phyloP scores from a whole-genome alignment of 2,113 vertebrate genomes.

The Aphyosemion australe region DNA sequence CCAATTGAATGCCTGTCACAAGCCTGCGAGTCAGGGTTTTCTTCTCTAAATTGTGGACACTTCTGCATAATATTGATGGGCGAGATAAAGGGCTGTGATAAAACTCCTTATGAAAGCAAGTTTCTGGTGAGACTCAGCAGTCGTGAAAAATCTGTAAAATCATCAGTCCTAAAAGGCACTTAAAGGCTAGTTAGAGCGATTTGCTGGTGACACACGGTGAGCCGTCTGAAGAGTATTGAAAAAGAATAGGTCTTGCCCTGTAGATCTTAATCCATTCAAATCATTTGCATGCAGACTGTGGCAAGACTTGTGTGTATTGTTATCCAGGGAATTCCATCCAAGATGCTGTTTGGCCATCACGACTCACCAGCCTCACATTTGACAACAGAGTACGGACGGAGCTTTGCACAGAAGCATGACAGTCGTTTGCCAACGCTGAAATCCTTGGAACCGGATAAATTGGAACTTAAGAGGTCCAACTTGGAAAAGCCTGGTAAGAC shows the following conservation, averaged over 20 bases:
- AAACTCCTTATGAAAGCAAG: constrained; percentile 58
- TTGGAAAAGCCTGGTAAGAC: constrained; percentile 61
- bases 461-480: constrained; percentile 78
- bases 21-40: constrained; percentile 60
- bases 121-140: constrained; percentile 61
- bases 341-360: constrained; percentile 75
- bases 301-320: constrained; percentile 16
- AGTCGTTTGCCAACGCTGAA: constrained; percentile 60
- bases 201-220: constrained; percentile 45
- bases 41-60: constrained; percentile 35
- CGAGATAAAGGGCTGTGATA: constrained; percentile 57
- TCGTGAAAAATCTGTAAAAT: constrained; percentile 55
- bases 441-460: constrained; percentile 62
- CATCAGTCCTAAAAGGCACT: constrained; percentile 41
- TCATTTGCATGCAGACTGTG: constrained; percentile 11
- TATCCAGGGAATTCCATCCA: constrained; percentile 80
- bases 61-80: constrained; percentile 59
- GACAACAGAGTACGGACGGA: constrained; percentile 79
- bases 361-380: constrained; percentile 58
- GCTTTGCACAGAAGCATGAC: constrained; percentile 60
- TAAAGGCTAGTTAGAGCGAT: constrained; percentile 58
- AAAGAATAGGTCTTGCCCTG: constrained; percentile 43
- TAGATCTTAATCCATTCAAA: constrained; percentile 45
- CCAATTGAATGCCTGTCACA: constrained; percentile 62
- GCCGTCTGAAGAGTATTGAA: constrained; percentile 49